Evolutionary conservation across 2,888 invertebrate genomes (phyloP).

Genomic region (Galerucella calmariensis): DNA sequence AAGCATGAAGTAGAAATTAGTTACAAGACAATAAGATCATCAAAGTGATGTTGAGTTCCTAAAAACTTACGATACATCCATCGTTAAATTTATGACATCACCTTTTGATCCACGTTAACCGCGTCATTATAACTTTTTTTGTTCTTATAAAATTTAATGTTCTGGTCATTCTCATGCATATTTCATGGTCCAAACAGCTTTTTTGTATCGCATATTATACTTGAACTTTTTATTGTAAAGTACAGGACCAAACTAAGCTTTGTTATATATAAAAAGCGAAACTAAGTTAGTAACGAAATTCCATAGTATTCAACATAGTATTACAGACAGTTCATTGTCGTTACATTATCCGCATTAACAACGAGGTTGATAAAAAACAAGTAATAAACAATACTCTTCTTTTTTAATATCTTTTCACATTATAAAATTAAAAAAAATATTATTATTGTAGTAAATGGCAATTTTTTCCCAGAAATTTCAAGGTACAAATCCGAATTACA

Average conservation of each 20-base stretch:
- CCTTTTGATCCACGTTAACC: background rate
- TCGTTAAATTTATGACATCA: background rate
- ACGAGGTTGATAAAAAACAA: no score
- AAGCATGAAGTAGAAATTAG: no score
- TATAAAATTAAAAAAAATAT: no score
- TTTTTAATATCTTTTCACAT: no score
- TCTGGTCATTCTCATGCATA: constrained; percentile 20
- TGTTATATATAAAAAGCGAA: background rate
- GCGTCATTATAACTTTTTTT: background rate
- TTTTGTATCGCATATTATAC: background rate
- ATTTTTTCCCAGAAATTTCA: no score
- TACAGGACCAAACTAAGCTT: constrained; percentile 3
- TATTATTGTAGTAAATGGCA: no score
- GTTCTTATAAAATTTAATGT: background rate
- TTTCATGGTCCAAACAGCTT: constrained; percentile 9
- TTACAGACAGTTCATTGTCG: no score
- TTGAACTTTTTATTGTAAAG: background rate
- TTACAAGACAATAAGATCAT: background rate
- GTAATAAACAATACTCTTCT: no score
- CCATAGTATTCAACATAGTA: no score
- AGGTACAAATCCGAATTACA: no score
- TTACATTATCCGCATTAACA: no score
- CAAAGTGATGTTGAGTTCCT: background rate
- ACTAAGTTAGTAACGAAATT: background rate
- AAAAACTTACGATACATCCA: no score